Evolutionary conservation across 2,113 vertebrate genomes (phyloP).

Genomic region (Mustelus asterias): DNA sequence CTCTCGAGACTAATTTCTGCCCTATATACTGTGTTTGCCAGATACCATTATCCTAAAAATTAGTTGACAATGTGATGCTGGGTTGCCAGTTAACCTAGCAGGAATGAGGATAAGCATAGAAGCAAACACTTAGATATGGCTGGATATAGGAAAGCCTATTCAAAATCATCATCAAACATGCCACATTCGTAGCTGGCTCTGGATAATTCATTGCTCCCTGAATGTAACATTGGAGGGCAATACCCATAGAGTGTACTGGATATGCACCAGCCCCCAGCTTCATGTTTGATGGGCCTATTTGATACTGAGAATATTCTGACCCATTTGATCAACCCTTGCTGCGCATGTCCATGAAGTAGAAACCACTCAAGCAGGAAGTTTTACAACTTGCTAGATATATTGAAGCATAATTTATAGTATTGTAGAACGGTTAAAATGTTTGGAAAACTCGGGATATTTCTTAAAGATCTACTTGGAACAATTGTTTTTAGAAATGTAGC

Average conservation of each 20-base stretch:
- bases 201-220: background rate
- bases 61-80: background rate
- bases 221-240: background rate
- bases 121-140: background rate
- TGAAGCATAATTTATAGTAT: background rate
- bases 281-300: background rate
- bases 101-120: background rate
- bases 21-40: background rate
- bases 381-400: background rate
- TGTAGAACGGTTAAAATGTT: background rate
- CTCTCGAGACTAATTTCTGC: background rate
- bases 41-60: background rate
- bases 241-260: background rate
- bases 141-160: background rate
- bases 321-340: background rate
- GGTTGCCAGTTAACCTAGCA: background rate
- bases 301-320: background rate
- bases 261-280: background rate
- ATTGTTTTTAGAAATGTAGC: background rate
- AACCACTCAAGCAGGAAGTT: background rate
- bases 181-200: background rate
- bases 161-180: background rate
- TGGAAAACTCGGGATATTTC: background rate
- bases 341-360: background rate
- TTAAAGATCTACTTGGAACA: background rate